Percentiles rank a stretch among this genome's conserved stretches.
Conservation (phyloP, 2,888 invertebrate species). For the Watsonalla binaria region DNA sequence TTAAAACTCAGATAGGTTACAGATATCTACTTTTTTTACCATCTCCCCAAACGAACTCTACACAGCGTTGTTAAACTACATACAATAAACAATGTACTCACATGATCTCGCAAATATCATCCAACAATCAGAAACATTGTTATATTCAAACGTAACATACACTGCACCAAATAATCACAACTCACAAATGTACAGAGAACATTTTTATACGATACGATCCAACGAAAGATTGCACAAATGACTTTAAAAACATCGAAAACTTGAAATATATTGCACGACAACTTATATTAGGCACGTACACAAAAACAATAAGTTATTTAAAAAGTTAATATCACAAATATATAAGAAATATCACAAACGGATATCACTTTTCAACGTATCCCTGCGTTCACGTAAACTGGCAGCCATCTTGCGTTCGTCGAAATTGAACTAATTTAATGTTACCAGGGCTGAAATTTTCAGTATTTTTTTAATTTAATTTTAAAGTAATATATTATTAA, state of each 20-base stretch:
- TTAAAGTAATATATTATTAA: too few relatives aligned
- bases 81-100: slow-evolving; percentile 42
- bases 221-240: slow-evolving; percentile 68
- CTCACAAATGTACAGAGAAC: slow-evolving; percentile 74
- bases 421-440: slow-evolving; percentile 40
- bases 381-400: slow-evolving; percentile 76
- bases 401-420: slow-evolving; percentile 76
- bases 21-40: slow-evolving; percentile 43
- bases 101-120: slow-evolving; percentile 69
- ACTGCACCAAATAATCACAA: slow-evolving; percentile 75
- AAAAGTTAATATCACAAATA: slow-evolving; percentile 65
- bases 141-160: slow-evolving; percentile 62
- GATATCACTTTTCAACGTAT: slow-evolving; percentile 70
- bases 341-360: slow-evolving; percentile 63
- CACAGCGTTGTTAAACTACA: slow-evolving; percentile 10
- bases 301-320: slow-evolving; percentile 51
- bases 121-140: slow-evolving; percentile 70
- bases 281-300: slow-evolving; percentile 54
- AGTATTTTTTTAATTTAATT: slow-evolving; percentile 6
- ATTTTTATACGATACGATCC: slow-evolving; percentile 59
- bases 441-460: slow-evolving; percentile 34
- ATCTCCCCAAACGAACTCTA: not conserved
- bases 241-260: slow-evolving; percentile 62
- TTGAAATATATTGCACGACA: slow-evolving; percentile 69
- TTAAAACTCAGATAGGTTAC: slow-evolving; percentile 63